Evolutionary conservation across 2,113 vertebrate genomes (phyloP).

Genomic region (Rhagologus leucostigma): DNA sequence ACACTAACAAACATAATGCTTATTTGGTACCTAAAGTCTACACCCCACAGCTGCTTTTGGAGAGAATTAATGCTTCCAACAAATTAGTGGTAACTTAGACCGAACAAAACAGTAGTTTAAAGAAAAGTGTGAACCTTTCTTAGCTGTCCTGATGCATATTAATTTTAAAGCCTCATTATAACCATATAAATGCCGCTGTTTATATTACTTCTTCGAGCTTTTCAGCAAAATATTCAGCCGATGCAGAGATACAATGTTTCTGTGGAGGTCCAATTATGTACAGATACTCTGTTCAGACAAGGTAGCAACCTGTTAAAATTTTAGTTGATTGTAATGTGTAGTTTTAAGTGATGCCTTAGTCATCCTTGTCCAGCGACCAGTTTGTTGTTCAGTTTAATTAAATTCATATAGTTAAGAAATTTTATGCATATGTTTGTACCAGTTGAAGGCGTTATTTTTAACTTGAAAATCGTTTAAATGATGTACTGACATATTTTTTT

Average conservation of each 20-base stretch:
- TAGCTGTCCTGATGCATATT: neutral
- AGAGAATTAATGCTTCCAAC: neutral
- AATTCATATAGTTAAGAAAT: neutral
- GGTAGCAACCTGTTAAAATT: neutral
- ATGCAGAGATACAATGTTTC: neutral
- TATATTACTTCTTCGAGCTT: neutral
- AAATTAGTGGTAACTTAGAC: neutral
- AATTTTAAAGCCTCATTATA: neutral
- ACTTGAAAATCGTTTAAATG: neutral
- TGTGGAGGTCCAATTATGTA: neutral
- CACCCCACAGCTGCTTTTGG: neutral
- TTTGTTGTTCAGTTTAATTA: neutral
- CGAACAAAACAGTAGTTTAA: neutral
- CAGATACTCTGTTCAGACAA: neutral
- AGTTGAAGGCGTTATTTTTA: neutral
- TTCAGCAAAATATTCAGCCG: neutral
- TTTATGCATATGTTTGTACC: neutral
- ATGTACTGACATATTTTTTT: neutral
- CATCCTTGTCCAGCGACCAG: neutral
- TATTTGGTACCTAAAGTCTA: neutral
- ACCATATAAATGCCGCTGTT: neutral
- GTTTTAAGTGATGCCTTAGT: neutral
- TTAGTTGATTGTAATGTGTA: neutral
- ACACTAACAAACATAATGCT: neutral
- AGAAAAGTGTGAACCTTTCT: neutral